Percentiles rank a stretch among this genome's conserved stretches.
Conservation (phyloP, 2,797 vertebrate genomes). For the Ispidina picta region DNA sequence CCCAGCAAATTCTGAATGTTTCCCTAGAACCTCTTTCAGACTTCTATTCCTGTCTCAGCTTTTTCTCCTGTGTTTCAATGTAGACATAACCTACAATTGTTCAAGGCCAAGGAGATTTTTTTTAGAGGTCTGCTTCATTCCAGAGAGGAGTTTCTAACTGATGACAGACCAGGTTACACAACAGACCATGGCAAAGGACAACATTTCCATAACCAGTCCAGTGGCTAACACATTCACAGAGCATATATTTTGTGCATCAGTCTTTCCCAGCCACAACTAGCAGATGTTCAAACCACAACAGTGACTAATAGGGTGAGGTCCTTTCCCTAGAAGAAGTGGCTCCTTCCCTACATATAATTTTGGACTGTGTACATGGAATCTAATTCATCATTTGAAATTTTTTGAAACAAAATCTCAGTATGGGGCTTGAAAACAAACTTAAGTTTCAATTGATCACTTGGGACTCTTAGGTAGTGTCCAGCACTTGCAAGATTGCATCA, state of each 20-base stretch:
- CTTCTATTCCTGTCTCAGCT: background rate
- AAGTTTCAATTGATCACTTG: background rate
- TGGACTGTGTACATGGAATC: background rate
- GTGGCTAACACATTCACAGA: background rate
- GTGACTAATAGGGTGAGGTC: background rate
- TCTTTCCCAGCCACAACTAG: background rate
- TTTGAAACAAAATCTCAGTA: background rate
- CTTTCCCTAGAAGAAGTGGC: background rate
- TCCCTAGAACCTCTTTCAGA: background rate
- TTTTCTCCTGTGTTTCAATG: rapidly evolving
- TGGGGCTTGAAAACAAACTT: background rate
- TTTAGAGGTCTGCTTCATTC: background rate
- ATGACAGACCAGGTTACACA: background rate
- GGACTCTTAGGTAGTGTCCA: background rate
- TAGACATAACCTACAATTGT: background rate
- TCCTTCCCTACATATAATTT: background rate
- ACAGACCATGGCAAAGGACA: background rate
- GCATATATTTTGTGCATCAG: background rate
- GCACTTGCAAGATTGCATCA: background rate
- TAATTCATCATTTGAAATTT: background rate
- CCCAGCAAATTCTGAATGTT: background rate
- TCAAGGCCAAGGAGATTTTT: background rate
- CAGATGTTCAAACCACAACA: background rate
- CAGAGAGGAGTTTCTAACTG: background rate
- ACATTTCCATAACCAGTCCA: background rate